Evolutionary conservation across 2,888 invertebrate species (phyloP).

Genomic region (Pseudococcus viburni): DNA sequence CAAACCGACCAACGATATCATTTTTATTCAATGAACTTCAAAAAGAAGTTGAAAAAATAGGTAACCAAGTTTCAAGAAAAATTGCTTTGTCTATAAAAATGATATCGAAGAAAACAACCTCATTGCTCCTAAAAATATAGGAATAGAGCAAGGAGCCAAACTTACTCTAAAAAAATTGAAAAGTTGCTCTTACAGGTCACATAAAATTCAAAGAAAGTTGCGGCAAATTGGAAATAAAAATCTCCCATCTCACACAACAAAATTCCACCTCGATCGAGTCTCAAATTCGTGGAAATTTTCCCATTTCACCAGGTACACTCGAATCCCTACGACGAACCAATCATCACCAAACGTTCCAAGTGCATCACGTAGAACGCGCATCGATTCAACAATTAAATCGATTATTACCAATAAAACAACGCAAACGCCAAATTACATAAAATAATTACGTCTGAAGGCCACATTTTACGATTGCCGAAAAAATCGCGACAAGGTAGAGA

Average conservation of each 20-base stretch:
- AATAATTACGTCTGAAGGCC: constrained; percentile 39
- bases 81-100: no score
- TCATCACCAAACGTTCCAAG: not conserved
- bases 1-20: no score
- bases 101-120: no score
- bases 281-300: not conserved
- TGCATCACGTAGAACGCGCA: not conserved
- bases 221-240: not conserved
- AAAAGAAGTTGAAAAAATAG: no score
- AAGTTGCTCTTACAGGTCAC: no score
- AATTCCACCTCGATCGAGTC: not conserved
- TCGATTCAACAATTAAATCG: constrained; percentile 23
- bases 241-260: not conserved
- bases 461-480: constrained; percentile 44
- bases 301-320: not conserved
- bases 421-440: constrained; percentile 20
- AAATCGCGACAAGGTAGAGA: not conserved
- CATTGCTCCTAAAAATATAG: no score
- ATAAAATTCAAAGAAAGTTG: no score
- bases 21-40: no score
- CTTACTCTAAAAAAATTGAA: no score
- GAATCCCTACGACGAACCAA: not conserved
- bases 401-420: constrained; percentile 19
- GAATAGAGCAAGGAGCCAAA: no score
- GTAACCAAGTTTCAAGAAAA: no score